A percentile compares a stretch with the other conserved stretches of the same genome.
phyloP scores from a whole-genome alignment of 1,140 invertebrate species.

The Popillia japonica region DNA sequence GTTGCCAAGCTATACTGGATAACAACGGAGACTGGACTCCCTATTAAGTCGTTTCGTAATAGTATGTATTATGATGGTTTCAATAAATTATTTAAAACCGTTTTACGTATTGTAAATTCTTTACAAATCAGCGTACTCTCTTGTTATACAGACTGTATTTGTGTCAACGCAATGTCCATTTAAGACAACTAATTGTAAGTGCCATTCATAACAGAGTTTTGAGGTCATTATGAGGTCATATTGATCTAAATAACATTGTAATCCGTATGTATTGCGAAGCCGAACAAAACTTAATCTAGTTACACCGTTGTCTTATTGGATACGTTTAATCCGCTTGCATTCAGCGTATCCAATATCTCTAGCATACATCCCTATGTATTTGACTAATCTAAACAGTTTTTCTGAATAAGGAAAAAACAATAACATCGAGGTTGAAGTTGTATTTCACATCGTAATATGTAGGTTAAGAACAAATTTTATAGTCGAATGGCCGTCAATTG shows the following conservation, averaged over 20 bases:
- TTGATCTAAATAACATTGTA: not conserved
- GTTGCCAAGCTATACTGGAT: no score
- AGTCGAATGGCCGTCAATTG: not conserved
- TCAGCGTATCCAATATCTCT: not conserved
- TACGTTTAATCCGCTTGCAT: not conserved
- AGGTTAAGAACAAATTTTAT: conserved; percentile 1
- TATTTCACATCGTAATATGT: not conserved
- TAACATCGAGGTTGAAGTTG: not conserved
- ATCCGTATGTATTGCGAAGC: not conserved
- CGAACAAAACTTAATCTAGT: not conserved
- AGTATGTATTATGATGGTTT: no score
- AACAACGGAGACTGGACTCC: no score
- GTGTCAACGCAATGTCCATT: no score
- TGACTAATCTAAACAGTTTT: not conserved
- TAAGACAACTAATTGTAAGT: not conserved
- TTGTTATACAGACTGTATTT: no score
- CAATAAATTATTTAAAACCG: no score
- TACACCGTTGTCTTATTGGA: not conserved
- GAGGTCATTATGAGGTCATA: no score
- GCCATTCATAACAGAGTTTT: not conserved
- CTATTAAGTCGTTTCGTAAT: no score
- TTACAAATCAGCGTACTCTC: no score
- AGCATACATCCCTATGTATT: not conserved
- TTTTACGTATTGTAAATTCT: no score
- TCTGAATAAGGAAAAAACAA: not conserved